Conservation (phyloP, 2,888 invertebrate species). For the Synanthedon tipuliformis region DNA sequence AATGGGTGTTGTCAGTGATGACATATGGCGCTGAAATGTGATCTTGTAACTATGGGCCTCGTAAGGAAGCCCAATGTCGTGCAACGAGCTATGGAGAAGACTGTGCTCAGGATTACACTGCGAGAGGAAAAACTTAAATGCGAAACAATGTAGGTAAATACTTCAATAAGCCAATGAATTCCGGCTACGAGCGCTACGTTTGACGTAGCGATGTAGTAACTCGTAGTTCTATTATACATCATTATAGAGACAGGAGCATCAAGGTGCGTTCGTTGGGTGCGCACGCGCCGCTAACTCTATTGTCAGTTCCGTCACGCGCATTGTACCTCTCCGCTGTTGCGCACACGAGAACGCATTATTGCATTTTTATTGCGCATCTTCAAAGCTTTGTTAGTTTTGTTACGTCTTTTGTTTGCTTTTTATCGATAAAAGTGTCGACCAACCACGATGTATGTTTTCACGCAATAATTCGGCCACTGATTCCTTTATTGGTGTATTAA, state of each 20-base stretch:
- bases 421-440: slow-evolving; percentile 44
- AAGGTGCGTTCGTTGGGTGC: slow-evolving; percentile 37
- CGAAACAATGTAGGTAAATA: too few relatives aligned
- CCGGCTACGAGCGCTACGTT: slow-evolving; percentile 1
- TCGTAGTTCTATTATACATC: slow-evolving; percentile 4
- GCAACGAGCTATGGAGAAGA: too few relatives aligned
- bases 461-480: slow-evolving; percentile 47
- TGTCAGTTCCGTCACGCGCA: slow-evolving; percentile 56
- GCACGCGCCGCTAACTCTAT: slow-evolving; percentile 57
- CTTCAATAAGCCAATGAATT: not conserved
- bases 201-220: slow-evolving; percentile 1
- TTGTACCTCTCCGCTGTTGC: slow-evolving; percentile 35
- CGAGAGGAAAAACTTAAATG: too few relatives aligned
- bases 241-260: slow-evolving; percentile 13
- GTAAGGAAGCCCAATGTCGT: too few relatives aligned
- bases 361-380: slow-evolving; percentile 67
- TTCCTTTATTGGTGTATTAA: slow-evolving; percentile 30
- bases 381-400: slow-evolving; percentile 60
- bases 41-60: too few relatives aligned
- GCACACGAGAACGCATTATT: slow-evolving; percentile 52
- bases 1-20: too few relatives aligned
- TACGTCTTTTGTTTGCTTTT: slow-evolving; percentile 48
- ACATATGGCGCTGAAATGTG: too few relatives aligned
- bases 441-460: slow-evolving; percentile 61
- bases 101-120: too few relatives aligned